phyloP scores from a whole-genome alignment of 2,113 vertebrate genomes.

The Leptosomus discolor region DNA sequence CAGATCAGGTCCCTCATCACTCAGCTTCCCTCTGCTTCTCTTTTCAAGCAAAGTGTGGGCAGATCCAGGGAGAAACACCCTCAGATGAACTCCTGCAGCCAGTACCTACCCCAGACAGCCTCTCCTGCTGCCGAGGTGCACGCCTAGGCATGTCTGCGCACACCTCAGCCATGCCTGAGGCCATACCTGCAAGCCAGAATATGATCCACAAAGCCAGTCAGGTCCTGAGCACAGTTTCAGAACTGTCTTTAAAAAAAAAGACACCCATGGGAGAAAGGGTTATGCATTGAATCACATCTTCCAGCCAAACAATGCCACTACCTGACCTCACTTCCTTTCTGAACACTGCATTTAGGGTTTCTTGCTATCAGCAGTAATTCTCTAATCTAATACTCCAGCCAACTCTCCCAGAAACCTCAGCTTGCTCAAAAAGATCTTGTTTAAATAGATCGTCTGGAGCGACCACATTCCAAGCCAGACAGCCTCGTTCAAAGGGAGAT shows the following conservation, averaged over 20 bases:
- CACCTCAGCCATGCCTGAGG: neutral
- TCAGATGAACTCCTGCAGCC: neutral
- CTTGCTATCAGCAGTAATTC: neutral
- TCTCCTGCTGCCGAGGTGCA: neutral
- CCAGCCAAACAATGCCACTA: neutral
- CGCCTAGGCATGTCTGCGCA: neutral
- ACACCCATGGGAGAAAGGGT: neutral
- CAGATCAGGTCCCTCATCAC: neutral
- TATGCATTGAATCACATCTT: neutral
- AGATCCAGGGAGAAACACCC: neutral
- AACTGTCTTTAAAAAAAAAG: neutral
- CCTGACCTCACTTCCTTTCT: neutral
- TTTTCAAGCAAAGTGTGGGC: neutral
- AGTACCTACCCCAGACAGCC: neutral
- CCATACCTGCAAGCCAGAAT: neutral
- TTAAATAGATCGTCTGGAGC: neutral
- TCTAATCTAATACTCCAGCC: neutral
- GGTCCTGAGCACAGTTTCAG: neutral
- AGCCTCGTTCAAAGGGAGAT: neutral
- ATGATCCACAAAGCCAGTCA: neutral
- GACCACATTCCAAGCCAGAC: neutral
- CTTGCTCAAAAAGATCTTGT: neutral
- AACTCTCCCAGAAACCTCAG: neutral
- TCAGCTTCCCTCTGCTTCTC: neutral
- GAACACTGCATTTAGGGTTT: neutral